Conservation (phyloP, 2,113 vertebrate species). For the Diadophis punctatus region DNA sequence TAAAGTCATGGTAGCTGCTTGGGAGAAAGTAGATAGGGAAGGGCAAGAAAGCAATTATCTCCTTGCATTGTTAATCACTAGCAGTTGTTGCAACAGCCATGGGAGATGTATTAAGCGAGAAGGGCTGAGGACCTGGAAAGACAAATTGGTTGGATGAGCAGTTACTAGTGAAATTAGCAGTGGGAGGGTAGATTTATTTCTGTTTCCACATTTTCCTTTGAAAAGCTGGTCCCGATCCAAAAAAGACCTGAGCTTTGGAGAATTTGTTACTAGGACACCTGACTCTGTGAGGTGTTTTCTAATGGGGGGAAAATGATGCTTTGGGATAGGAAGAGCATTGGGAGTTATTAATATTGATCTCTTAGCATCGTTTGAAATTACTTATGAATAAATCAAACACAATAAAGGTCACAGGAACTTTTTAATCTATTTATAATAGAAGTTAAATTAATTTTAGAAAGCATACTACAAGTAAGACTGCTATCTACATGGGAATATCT, state of each 20-base stretch:
- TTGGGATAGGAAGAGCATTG: background rate
- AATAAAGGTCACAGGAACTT: background rate
- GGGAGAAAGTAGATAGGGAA: background rate
- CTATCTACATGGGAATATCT: background rate
- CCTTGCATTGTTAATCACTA: background rate
- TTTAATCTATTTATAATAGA: background rate
- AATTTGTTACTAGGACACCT: background rate
- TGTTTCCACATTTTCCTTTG: background rate
- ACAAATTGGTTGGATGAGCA: background rate
- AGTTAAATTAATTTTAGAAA: background rate
- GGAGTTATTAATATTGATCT: background rate
- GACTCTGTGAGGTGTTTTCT: background rate
- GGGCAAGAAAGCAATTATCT: background rate
- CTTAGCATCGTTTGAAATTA: background rate
- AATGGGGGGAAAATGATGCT: background rate
- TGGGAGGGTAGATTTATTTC: background rate
- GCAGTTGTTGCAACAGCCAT: background rate
- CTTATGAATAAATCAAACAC: background rate
- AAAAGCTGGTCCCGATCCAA: background rate
- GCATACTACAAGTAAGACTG: background rate
- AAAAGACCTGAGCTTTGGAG: background rate
- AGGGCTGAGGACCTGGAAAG: background rate
- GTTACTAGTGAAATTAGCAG: background rate
- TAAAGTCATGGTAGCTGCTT: background rate
- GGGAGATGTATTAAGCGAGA: background rate